A percentile compares a stretch with the other conserved stretches of the same genome.
Conservation (phyloP, 2,797 vertebrate species). For the Liasis olivaceus region DNA sequence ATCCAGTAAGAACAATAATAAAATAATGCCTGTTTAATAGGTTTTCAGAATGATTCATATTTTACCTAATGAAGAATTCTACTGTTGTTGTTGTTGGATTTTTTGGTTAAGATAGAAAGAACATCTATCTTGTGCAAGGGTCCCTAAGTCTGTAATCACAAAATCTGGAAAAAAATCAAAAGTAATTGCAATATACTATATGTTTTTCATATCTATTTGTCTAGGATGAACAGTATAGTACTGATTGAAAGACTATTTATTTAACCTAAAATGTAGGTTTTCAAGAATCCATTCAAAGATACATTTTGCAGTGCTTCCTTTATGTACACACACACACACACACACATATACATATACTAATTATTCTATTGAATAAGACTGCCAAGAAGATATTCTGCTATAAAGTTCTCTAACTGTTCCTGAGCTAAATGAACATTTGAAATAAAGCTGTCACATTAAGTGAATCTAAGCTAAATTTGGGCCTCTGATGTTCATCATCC, state of each 20-base stretch:
- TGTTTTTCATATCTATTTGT: background rate
- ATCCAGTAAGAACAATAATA: background rate
- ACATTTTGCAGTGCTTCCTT: too few species aligned
- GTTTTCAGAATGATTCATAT: background rate
- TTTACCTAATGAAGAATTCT: background rate
- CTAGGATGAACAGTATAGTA: background rate
- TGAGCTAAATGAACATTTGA: background rate
- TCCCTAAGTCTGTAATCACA: background rate
- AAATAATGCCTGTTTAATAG: background rate
- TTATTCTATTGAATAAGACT: background rate
- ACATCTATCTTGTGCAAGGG: background rate
- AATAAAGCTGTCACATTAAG: constrained; percentile 9
- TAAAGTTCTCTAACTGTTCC: background rate
- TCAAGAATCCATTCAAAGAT: background rate
- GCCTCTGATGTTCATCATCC: background rate
- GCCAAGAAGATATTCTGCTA: background rate
- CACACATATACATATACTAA: background rate
- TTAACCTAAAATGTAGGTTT: too few species aligned
- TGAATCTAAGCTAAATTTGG: background rate
- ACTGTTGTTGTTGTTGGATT: background rate
- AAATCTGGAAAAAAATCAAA: background rate
- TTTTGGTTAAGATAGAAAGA: background rate
- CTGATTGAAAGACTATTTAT: too few species aligned
- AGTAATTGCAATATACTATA: background rate
- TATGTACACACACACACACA: too few species aligned